Base-by-base conservation (phyloP, 2,888 invertebrate species). In the Lypha dubia region DNA sequence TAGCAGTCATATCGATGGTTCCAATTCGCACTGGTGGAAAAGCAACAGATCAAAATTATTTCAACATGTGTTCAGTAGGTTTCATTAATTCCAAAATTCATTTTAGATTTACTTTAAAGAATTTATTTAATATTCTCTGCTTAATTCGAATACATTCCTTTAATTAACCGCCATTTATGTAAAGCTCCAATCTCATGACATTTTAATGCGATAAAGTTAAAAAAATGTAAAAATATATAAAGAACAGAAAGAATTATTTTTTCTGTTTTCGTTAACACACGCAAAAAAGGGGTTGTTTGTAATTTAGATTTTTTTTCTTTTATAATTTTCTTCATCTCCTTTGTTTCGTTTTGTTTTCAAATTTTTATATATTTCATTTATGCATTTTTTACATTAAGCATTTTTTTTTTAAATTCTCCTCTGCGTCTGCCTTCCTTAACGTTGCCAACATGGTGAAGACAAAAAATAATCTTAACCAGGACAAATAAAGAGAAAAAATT, bases 281-380 rank as follows among this genome's bases (percentile, higher is more conserved):
- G 67, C 11, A 76, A 74, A 68, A 81, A 84, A 84, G 84, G 84
- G 84, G 84, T 84, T 84, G 84, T 84, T 84, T 81, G 81, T 81
- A 84, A 84, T 79, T 84, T 84, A 79, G 74, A 84, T 49, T 79
- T 80, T 83, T 76, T 67, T 80, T 35, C 79, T 76, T 67, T 80
- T 35, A 73, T 67, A 84, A 77, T 80, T 71, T 76, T 81, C 67
- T 68, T 68, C 77, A 41, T 79, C 79, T 84, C 51, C 60, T 81
- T 84, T 84, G 84, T 84, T 79, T 84, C 68, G 77, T 74, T 68
- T 70, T 68, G 35, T 71, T 79, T 75, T 56, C 15, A 20, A 20
- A 44, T 63, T 82, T 67, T 67, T 32, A 67, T 32, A 67, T 67
- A 51, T 56, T 60, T 75, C 35, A 65, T 80, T 75, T 68, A 62